Evolutionary conservation across 1,140 invertebrate genomes (phyloP).

Genomic region (Ctenoplectra terminalis): DNA sequence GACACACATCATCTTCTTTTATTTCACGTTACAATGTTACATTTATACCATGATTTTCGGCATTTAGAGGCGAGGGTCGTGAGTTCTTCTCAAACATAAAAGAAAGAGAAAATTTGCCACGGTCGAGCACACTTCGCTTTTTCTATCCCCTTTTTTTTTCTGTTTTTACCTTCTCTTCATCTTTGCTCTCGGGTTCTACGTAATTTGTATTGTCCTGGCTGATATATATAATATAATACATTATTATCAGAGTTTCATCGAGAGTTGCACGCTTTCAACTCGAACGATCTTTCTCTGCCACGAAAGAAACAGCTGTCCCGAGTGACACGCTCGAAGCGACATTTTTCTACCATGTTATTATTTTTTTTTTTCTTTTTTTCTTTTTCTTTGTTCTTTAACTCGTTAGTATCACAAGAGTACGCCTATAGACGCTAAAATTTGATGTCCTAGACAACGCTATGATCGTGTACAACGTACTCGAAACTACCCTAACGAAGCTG

Average conservation of each 20-base stretch:
- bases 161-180: background rate
- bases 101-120: conserved; percentile 9
- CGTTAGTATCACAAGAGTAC: conserved; percentile 77
- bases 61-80: conserved; percentile 56
- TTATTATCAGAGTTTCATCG: conserved; percentile 21
- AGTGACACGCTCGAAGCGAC: conserved; percentile 63
- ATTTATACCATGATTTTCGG: conserved; percentile 56
- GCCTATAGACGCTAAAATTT: conserved; percentile 45
- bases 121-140: conserved; percentile 13
- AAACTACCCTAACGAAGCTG: conserved; percentile 47
- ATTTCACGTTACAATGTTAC: conserved; percentile 64
- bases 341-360: conserved; percentile 69
- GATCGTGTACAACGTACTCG: conserved; percentile 21
- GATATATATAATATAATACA: conserved; percentile 4
- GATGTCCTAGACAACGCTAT: conserved; percentile 65
- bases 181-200: conserved; percentile 19
- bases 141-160: background rate
- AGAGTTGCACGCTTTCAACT: background rate
- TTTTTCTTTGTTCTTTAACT: conserved; percentile 51
- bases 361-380: no score
- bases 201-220: conserved; percentile 40
- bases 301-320: conserved; percentile 33
- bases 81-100: conserved; percentile 36
- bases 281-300: background rate
- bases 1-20: conserved; percentile 59